Conservation (phyloP, 1,140 invertebrate genomes). For the Pseudobourletiella spinata region DNA sequence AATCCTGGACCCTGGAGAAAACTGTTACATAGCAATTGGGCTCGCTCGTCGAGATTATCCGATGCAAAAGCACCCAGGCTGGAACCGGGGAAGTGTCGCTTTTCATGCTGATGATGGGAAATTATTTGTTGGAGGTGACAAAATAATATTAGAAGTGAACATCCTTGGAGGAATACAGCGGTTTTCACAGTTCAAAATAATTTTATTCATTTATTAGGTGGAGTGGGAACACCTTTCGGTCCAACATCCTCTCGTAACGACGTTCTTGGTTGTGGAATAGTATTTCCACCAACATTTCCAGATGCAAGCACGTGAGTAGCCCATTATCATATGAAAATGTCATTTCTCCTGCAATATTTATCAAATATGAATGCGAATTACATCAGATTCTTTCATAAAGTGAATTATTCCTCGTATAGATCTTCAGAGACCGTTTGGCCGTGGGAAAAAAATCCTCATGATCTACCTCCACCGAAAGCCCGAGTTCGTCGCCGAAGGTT, state of each 20-base stretch:
- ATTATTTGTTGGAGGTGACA: slow-evolving; percentile 48
- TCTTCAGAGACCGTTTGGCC: slow-evolving; percentile 11
- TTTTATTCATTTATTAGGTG: too few relatives aligned
- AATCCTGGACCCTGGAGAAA: slow-evolving; percentile 51
- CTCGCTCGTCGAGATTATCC: slow-evolving; percentile 51
- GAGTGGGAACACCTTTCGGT: slow-evolving; percentile 50
- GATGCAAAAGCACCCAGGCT: slow-evolving; percentile 49
- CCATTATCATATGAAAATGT: too few relatives aligned
- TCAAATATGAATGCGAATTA: too few relatives aligned
- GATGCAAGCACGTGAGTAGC: slow-evolving; percentile 30
- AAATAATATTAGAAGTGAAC: not conserved
- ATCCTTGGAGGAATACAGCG: too few relatives aligned
- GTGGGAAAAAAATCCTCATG: slow-evolving; percentile 19
- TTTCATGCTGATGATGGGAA: slow-evolving; percentile 56
- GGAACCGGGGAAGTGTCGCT: slow-evolving; percentile 52
- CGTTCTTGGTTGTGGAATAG: slow-evolving; percentile 52
- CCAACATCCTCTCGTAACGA: slow-evolving; percentile 50
- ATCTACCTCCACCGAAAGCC: slow-evolving; percentile 6
- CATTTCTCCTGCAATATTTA: too few relatives aligned
- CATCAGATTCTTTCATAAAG: too few relatives aligned
- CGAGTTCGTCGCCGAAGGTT: slow-evolving; percentile 6
- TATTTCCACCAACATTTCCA: slow-evolving; percentile 48
- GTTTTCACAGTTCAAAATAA: too few relatives aligned
- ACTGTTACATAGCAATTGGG: slow-evolving; percentile 52
- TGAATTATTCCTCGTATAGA: slow-evolving; percentile 42